Base-by-base conservation (phyloP, 2,888 invertebrate species). In the Sphaerophoria taeniata region DNA sequence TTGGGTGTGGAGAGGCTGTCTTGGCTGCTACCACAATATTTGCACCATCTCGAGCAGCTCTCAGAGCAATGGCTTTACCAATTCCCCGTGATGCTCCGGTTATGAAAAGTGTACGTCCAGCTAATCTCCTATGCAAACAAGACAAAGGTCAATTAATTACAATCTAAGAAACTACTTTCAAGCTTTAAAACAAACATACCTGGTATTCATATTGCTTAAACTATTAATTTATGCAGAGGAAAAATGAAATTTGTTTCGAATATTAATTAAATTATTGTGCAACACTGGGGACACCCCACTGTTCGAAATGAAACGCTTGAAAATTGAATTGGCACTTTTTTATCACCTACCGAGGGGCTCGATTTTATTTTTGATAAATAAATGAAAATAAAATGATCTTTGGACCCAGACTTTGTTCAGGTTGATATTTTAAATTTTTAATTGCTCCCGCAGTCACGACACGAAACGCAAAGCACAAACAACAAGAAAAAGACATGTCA, bases 81-180 rank as follows among this genome's bases (percentile, higher is more conserved):
- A 99, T 99, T 36, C 99, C 99, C 88, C 99, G 94, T 71, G 98
- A 98, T 14, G 98, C 99, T 56, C 99, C 99, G 36, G 98, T 98
- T 87, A 99, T 97, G 90, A 99, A 98, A 73, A 98, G 93, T 2
- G 99, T 99, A 88, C 95, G 95, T 2, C 98, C 98, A 87, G 97
- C 97, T 87, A 94, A 91, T 91, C 94, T 91, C 24, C 92, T 89
- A 78, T 36, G 9, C 9, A 47, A 34, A 73, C 43, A 72, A n/a
- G 33, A 69, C 43, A 33, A 6, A n/a, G 61, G 45, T 75, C 49
- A 79, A 4, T 12, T 34, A 67, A 39, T 55, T 47, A 4, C 3
- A 61, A 9, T 34, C 14, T 16, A 14, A 7, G 0, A 7, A 34
- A 7, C 9, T 49, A 49, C 6, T 49, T 6, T 47, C 51, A 5